Percentiles rank a stretch among this genome's conserved stretches.
Evolutionary conservation across 2,113 vertebrate genomes (phyloP).

Genomic region (Leptobrachium leishanense): DNA sequence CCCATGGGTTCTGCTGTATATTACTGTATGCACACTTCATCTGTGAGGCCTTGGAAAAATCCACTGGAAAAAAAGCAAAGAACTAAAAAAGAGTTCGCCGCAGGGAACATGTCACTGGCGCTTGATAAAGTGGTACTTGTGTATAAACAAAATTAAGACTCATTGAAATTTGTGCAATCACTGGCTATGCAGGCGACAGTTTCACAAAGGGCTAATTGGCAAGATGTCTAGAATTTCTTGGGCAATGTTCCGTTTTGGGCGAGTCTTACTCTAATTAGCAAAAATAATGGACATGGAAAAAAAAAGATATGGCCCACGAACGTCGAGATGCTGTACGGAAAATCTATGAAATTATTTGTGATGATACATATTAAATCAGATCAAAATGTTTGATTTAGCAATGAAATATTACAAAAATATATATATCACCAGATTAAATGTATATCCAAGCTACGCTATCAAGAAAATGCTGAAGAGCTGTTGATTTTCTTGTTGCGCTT

Average conservation of each 20-base stretch:
- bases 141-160: constrained; percentile 15
- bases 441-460: too few relatives aligned
- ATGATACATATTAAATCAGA: neutral
- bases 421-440: too few relatives aligned
- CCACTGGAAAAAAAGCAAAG: neutral
- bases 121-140: constrained; percentile 25
- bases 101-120: constrained; percentile 5
- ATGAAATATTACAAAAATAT: too few relatives aligned
- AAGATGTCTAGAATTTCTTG: constrained; percentile 11
- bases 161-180: constrained; percentile 16
- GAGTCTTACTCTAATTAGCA: constrained; percentile 19
- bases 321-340: neutral
- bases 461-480: too few relatives aligned
- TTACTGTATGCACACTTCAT: constrained; percentile 2
- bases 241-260: constrained; percentile 5
- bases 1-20: neutral
- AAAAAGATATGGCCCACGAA: neutral
- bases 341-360: neutral
- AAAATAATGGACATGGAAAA: neutral
- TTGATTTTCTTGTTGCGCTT: too few relatives aligned
- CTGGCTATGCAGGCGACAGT: neutral
- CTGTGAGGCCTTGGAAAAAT: neutral
- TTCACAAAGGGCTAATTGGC: constrained; percentile 22
- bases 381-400: too few relatives aligned
- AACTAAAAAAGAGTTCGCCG: neutral